Evolutionary conservation across 2,113 vertebrate species (phyloP).

Genomic region (Sapayoa aenigma): DNA sequence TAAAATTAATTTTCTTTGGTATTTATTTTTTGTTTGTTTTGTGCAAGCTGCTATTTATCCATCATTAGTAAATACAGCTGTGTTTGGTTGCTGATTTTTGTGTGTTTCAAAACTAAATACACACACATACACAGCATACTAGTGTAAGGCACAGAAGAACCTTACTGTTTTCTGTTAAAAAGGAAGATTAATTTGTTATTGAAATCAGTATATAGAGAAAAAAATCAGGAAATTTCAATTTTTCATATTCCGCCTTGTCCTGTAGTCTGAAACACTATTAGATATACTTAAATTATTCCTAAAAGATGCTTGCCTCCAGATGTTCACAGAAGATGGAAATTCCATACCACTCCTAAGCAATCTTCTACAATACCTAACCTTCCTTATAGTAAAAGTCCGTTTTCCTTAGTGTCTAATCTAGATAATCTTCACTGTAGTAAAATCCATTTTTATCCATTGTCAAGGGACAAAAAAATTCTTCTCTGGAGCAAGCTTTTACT

Average conservation of each 20-base stretch:
- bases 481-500: background rate
- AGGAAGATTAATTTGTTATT: background rate
- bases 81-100: background rate
- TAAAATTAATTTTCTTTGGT: background rate
- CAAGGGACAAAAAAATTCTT: background rate
- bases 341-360: background rate
- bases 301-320: background rate
- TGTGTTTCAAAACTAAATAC: background rate
- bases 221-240: background rate
- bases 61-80: slow-evolving; percentile 21
- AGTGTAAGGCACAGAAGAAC: background rate
- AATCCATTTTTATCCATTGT: background rate
- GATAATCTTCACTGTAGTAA: background rate
- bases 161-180: background rate
- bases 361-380: background rate
- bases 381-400: background rate
- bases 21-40: background rate
- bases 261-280: background rate
- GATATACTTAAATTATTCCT: background rate
- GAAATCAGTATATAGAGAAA: background rate
- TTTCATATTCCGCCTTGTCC: background rate
- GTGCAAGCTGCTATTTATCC: slow-evolving; percentile 4
- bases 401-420: background rate
- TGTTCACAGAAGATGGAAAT: background rate
- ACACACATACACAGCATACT: background rate